phyloP scores from a whole-genome alignment of 2,113 vertebrate species.

The Leucopsar rothschildi region DNA sequence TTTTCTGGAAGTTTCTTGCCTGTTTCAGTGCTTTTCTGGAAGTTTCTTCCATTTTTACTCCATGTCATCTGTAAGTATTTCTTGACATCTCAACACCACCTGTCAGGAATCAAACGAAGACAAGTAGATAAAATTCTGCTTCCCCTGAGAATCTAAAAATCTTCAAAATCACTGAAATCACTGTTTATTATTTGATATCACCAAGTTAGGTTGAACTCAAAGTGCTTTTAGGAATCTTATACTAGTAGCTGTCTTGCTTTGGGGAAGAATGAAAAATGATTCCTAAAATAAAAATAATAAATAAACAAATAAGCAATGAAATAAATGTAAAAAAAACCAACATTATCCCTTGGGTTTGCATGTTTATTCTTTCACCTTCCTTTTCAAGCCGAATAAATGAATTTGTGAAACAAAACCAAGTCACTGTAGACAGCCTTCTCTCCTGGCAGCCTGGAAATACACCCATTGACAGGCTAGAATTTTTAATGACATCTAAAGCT shows the following conservation, averaged over 20 bases:
- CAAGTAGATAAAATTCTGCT: neutral
- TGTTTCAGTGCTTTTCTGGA: neutral
- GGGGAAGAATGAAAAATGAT: neutral
- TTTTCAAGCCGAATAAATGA: neutral
- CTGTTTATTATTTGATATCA: neutral
- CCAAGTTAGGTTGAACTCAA: neutral
- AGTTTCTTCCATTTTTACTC: neutral
- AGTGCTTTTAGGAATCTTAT: neutral
- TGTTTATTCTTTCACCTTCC: neutral
- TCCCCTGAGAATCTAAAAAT: neutral
- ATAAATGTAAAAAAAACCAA: too few relatives aligned
- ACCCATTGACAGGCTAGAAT: neutral
- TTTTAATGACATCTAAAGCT: neutral
- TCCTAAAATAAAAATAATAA: neutral
- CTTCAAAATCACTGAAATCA: neutral
- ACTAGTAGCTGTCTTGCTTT: neutral
- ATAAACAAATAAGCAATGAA: too few relatives aligned
- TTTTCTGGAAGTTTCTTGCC: neutral
- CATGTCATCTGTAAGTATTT: fast-evolving
- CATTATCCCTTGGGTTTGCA: neutral
- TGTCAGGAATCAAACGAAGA: neutral
- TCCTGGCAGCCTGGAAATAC: neutral
- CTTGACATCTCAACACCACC: neutral
- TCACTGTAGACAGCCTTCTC: neutral
- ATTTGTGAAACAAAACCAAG: neutral